Conservation (phyloP, 2,888 invertebrate species). For the Leucophenga montana region DNA sequence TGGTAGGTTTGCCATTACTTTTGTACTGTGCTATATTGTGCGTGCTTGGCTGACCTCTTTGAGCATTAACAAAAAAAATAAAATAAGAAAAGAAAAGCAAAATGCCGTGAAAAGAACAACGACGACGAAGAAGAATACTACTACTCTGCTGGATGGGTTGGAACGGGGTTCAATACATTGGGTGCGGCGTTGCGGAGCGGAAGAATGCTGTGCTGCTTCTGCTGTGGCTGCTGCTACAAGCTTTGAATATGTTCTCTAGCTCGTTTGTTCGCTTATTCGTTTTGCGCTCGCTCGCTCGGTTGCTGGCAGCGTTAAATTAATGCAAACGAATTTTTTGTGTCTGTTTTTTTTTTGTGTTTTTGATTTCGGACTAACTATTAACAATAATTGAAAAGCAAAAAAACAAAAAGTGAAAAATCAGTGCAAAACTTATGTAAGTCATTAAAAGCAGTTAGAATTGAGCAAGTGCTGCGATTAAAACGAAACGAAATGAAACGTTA, state of each 20-base stretch:
- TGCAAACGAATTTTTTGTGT: slow-evolving; percentile 54
- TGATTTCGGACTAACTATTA: neutral
- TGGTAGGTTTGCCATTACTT: no score
- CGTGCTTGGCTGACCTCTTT: no score
- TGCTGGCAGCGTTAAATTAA: slow-evolving; percentile 59
- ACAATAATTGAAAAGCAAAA: neutral
- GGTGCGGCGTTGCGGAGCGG: slow-evolving; percentile 16
- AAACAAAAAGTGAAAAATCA: neutral
- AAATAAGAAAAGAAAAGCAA: no score
- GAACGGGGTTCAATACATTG: slow-evolving; percentile 4
- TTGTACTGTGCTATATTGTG: no score
- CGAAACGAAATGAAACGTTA: neutral
- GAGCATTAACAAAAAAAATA: no score
- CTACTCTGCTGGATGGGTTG: no score
- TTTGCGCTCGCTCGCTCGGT: slow-evolving; percentile 48
- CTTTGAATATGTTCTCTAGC: slow-evolving; percentile 48
- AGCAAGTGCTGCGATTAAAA: slow-evolving; percentile 49
- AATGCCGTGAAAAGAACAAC: no score
- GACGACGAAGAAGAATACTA: no score
- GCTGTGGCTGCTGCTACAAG: slow-evolving; percentile 27
- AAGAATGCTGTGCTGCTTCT: slow-evolving; percentile 20
- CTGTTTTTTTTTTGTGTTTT: neutral
- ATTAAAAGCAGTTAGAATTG: slow-evolving; percentile 22
- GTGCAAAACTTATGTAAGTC: slow-evolving; percentile 21
- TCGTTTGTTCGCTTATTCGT: no score